These are phyloP conservation scores for Hirtodrosophila confusa DNA, from an alignment of 2,888 invertebrate genomes.

Conservation along the genomic window DNA sequence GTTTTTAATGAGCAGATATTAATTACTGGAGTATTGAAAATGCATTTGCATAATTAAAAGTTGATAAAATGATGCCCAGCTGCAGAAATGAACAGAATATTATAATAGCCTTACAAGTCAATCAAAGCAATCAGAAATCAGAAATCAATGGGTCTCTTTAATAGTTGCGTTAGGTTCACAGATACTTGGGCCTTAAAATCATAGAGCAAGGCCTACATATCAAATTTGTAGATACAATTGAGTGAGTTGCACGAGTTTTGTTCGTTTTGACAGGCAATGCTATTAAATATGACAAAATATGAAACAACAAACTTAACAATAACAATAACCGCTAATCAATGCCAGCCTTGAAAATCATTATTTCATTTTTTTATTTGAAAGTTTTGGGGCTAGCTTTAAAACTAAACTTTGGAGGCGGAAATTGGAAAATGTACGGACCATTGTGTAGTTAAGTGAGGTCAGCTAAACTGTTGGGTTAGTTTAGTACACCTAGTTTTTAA, in stretches of 20 bases:
- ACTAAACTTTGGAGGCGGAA: constrained; percentile 25
- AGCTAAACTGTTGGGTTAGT: constrained; percentile 1
- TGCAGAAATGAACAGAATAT: background rate
- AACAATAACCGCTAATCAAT: constrained; percentile 60
- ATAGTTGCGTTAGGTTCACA: background rate
- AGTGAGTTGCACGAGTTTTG: constrained; percentile 28
- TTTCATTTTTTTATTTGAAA: constrained; percentile 34
- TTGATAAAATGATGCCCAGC: constrained; percentile 11
- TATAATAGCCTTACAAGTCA: constrained; percentile 39
- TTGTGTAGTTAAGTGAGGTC: constrained; percentile 11
- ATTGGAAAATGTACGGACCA: constrained; percentile 30
- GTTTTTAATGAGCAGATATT: constrained; percentile 28
- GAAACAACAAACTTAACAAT: constrained; percentile 44
- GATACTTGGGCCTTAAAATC: background rate
- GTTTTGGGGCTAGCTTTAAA: constrained; percentile 23
- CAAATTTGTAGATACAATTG: constrained; percentile 17
- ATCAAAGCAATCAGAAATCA: constrained; percentile 36
- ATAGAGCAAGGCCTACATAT: constrained; percentile 30
- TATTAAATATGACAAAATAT: constrained; percentile 66
- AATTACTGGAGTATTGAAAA: constrained; percentile 33
- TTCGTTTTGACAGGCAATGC: constrained; percentile 57
- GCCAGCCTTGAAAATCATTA: constrained; percentile 53
- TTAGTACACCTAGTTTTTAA: background rate
- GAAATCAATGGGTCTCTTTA: constrained; percentile 17
- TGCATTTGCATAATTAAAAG: constrained; percentile 53